Conservation (phyloP, 1,140 invertebrate genomes). For the Chlorops oryzae region DNA sequence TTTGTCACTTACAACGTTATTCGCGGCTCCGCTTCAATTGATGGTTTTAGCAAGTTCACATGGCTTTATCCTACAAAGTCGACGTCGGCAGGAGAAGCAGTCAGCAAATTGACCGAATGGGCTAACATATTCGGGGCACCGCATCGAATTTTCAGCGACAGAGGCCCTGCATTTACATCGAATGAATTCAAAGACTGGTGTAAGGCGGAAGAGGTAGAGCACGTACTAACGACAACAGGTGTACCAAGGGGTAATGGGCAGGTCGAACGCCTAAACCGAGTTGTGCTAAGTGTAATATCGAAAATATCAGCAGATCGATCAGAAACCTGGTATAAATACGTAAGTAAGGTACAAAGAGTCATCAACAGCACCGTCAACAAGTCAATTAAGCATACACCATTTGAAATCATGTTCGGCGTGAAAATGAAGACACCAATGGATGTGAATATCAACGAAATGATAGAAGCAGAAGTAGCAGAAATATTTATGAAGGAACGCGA, state of each 20-base stretch:
- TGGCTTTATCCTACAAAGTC: constrained; percentile 6
- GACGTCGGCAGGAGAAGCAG: background rate
- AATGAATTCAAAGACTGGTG: background rate
- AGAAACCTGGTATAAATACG: constrained; percentile 29
- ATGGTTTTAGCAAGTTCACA: constrained; percentile 38
- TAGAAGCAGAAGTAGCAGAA: too few relatives aligned
- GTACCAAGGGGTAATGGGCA: constrained; percentile 34
- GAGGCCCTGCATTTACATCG: background rate
- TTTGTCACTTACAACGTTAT: too few relatives aligned
- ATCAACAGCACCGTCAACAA: constrained; percentile 36
- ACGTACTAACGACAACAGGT: constrained; percentile 22
- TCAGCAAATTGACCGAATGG: background rate
- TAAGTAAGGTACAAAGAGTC: constrained; percentile 24
- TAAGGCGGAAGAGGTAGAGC: background rate
- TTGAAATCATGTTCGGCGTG: constrained; percentile 32
- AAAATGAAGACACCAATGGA: too few relatives aligned
- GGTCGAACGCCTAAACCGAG: constrained; percentile 29
- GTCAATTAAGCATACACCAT: constrained; percentile 33
- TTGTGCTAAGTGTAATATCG: constrained; percentile 24
- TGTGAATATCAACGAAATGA: too few relatives aligned
- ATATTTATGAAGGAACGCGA: too few relatives aligned
- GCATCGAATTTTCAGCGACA: background rate
- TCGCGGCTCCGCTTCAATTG: constrained; percentile 19
- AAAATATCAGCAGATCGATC: constrained; percentile 30
- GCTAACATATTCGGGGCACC: background rate